Evolutionary conservation across 1,140 invertebrate genomes (phyloP), one percentile per base, ranked within the genome.

Genomic region (Thaumatotibia leucotreta): DNA sequence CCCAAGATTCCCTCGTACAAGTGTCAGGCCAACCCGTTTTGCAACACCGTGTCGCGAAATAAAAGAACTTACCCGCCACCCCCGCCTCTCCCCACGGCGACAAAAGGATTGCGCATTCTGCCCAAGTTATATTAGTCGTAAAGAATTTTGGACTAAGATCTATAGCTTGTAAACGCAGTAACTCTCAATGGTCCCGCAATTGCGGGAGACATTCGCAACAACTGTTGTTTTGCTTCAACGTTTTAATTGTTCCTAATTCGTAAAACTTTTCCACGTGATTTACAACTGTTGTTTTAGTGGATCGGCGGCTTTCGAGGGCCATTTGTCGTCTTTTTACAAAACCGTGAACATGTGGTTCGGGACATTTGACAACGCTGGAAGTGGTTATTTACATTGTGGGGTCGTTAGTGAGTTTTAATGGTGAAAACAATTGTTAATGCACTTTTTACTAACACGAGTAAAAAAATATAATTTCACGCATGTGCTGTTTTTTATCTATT

Each of bases 191-290:
- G 79, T 82, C 82, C 80, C 82, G 84, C 84, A 83, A 82, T 91
- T 85, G 83, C 79, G 76, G 81, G 73, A 81, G 83, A 88, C 86
- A 89, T 89, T 89, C 70, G 80, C 80, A 88, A 88, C 88, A 91
- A 89, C 86, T 91, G 87, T 86, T 91, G 86, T 89, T 89, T 45
- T 88, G 84, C 78, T 82, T 79, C 81, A 74, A 83, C 83, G 82
- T 87, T 91, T 89, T 91, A 91, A 91, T 89, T 91, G 88, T 91
- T 86, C 77, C 79, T 89, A 89, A 90, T 89, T 88, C 81, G 85
- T 85, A 81, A 88, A 89, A 88, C 80, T 90, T 89, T 83, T 79
- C 68, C 66, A 61, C 68, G 70, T 86, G 84, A 89, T 90, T 90
- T 89, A 89, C 79, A 76, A 77, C 69, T 82, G 79, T 83, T 86